A percentile compares a stretch with the other conserved stretches of the same genome.
Evolutionary conservation across 2,113 vertebrate genomes (phyloP).

Genomic region (Forbesichthys agassizii): DNA sequence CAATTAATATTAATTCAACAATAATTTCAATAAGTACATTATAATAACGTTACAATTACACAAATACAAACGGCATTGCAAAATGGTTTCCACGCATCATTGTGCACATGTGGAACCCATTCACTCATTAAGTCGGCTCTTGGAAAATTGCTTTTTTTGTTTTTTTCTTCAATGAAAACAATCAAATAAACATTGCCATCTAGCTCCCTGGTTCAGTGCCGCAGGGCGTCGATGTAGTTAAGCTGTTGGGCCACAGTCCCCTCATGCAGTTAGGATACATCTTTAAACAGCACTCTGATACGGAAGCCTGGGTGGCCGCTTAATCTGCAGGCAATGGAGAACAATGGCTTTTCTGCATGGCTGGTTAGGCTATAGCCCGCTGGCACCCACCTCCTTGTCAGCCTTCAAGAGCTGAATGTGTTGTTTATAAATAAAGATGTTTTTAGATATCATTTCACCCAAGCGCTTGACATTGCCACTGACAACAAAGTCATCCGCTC

Average conservation of each 20-base stretch:
- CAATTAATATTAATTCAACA: too few relatives aligned
- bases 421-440: slow-evolving; percentile 65
- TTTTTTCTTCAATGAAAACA: not conserved
- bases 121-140: not conserved
- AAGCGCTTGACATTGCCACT: slow-evolving; percentile 55
- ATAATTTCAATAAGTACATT: too few relatives aligned
- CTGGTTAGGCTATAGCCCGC: slow-evolving; percentile 54
- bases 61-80: too few relatives aligned
- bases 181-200: not conserved
- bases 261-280: slow-evolving; percentile 42
- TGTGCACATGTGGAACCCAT: not conserved
- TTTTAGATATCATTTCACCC: slow-evolving; percentile 48
- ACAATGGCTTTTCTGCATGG: slow-evolving; percentile 60
- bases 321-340: slow-evolving; percentile 56
- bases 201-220: slow-evolving; percentile 1
- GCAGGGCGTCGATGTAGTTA: slow-evolving; percentile 18
- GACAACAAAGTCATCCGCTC: slow-evolving; percentile 44
- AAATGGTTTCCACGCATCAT: not conserved
- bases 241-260: slow-evolving; percentile 18
- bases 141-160: not conserved
- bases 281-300: slow-evolving; percentile 45
- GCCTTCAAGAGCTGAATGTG: slow-evolving; percentile 38
- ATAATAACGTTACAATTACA: too few relatives aligned
- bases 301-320: slow-evolving; percentile 16
- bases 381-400: slow-evolving; percentile 48